A percentile compares a stretch with the other conserved stretches of the same genome.
These are phyloP conservation scores for Callyntrura guangdongensis DNA, from an alignment of 2,888 invertebrate genomes.

Conservation along the genomic window DNA sequence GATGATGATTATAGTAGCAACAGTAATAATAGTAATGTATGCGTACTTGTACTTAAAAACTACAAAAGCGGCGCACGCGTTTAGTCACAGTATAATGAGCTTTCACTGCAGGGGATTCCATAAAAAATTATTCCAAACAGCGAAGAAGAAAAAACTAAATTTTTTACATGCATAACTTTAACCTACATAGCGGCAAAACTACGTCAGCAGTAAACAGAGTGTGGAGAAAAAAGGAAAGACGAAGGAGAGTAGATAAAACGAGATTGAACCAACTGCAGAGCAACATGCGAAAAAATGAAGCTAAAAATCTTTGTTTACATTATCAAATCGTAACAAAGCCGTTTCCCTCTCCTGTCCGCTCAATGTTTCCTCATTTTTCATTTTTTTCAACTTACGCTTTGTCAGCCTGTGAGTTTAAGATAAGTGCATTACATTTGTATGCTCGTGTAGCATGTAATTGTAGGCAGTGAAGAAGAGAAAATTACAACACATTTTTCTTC, in stretches of 20 bases:
- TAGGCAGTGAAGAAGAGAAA: no score
- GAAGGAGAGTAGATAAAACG: no score
- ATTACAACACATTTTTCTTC: neutral
- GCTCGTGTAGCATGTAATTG: no score
- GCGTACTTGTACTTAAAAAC: conserved; percentile 26
- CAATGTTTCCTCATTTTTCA: neutral
- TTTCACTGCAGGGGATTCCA: conserved; percentile 56
- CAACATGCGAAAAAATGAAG: conserved; percentile 42
- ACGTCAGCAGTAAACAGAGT: conserved; percentile 17
- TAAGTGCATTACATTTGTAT: neutral
- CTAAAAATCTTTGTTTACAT: conserved; percentile 34
- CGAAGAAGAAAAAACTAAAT: no score
- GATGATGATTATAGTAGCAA: no score
- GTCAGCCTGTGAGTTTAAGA: conserved; percentile 35
- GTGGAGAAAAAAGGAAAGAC: no score
- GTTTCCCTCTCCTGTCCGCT: no score
- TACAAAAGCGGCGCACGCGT: no score
- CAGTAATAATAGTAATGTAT: conserved; percentile 13
- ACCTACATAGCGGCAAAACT: conserved; percentile 36
- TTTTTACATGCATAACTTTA: conserved; percentile 12
- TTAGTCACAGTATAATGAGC: conserved; percentile 57
- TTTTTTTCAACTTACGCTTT: conserved; percentile 19
- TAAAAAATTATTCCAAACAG: no score
- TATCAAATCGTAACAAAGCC: conserved; percentile 30
- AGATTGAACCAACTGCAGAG: neutral